These are phyloP conservation scores for Pampusana beccarii DNA, from an alignment of 2,113 vertebrate genomes.

Conservation along the genomic window DNA sequence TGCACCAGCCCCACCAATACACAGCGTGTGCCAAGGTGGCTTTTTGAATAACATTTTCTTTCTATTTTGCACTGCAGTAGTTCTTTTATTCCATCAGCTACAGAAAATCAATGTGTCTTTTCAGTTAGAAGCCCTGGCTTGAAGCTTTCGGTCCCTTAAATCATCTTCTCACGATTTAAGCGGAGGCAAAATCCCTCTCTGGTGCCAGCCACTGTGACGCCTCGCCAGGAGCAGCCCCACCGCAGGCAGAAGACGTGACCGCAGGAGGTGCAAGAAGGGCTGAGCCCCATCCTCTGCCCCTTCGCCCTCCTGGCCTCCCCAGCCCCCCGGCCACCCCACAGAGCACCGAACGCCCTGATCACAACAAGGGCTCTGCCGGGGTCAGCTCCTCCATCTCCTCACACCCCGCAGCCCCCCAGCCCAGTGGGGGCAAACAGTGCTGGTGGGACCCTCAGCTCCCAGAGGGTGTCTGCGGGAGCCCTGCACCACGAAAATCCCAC, in stretches of 20 bases:
- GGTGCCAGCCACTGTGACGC: background rate
- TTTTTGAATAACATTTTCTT: background rate
- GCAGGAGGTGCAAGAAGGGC: background rate
- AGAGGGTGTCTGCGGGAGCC: background rate
- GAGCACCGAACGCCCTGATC: background rate
- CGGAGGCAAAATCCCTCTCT: background rate
- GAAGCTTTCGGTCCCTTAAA: constrained; percentile 41
- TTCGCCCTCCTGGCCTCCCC: background rate
- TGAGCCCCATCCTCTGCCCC: background rate
- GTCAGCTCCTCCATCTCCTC: background rate
- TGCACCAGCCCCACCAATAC: background rate
- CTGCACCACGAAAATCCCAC: background rate
- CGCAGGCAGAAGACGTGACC: rapidly evolving
- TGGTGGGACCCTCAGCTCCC: background rate
- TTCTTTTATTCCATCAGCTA: constrained; percentile 33
- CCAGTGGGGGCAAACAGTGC: rapidly evolving
- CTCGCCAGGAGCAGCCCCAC: background rate
- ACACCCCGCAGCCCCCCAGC: background rate
- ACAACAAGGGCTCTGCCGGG: background rate
- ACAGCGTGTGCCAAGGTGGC: background rate
- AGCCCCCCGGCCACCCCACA: background rate
- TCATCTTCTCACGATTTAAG: constrained; percentile 5
- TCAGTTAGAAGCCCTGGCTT: constrained; percentile 18
- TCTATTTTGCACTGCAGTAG: background rate
- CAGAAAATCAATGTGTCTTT: constrained; percentile 55